Base-by-base conservation (phyloP, 1,140 invertebrate genomes). In the Pogonomyrmex californicus region DNA sequence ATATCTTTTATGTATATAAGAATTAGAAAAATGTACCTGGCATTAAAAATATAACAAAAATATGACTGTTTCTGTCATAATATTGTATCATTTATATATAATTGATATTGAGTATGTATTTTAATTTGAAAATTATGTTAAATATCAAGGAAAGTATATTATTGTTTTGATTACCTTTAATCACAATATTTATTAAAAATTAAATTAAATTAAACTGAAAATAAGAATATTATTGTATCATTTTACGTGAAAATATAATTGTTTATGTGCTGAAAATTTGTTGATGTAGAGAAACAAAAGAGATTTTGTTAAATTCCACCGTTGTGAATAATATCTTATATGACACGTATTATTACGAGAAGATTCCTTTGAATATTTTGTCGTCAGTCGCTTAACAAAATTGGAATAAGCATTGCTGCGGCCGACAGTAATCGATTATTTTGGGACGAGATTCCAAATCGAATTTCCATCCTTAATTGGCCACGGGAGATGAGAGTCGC, bases 401-500 rank as follows among this genome's bases (percentile, higher is more conserved):
- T 60, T 60, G 63, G 63, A 54, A 83, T 73, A 68, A 85, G 70
- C 71, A 41, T 36, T 58, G 49, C 54, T 62, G 33, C 30, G 82
- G 41, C 23, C 36, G 36, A 60, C 41, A 51, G 66, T 87, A 91
- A 91, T 91, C 90, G 91, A 90, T 90, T 87, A 89, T 92, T 91
- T 86, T 63, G 66, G 75, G 82, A 82, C 47, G 63, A 82, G 82
- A 86, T 87, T 86, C 75, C 89, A 87, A 93, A 93, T 93, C 88
- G 87, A 90, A 93, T 93, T 91, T 91, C 88, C 91, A 91, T 93
- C 88, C 85, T 85, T 92, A 92, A 92, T 93, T 93, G 91, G 88
- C 85, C 71, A 76, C 17, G 56, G 49, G 79, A 56, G 62, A 66
- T 68, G 76, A 85, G 60, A 85, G 78, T 86, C 86, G 70, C 54